Evolutionary conservation across 1,140 invertebrate genomes (phyloP).

Genomic region (Dreissena rostriformis): DNA sequence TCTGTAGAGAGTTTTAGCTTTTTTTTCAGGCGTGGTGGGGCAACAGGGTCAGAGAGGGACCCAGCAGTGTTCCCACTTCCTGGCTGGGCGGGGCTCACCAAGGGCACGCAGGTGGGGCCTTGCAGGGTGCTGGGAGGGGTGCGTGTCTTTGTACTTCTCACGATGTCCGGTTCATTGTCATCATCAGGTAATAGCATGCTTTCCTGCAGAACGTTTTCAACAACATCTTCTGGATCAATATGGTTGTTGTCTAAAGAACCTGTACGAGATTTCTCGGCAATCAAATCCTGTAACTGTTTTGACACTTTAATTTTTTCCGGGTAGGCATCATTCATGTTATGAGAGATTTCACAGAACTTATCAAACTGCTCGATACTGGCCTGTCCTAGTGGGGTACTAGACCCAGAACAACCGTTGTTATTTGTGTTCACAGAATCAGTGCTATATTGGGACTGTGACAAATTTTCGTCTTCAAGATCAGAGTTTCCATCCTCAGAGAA

Average conservation of each 20-base stretch:
- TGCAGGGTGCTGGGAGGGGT: conserved; percentile 72
- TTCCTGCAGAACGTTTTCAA: conserved; percentile 69
- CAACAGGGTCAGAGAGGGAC: conserved; percentile 61
- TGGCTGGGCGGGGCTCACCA: conserved; percentile 85
- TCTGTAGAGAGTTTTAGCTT: conserved; percentile 12
- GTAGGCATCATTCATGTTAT: conserved; percentile 62
- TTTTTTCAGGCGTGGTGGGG: conserved; percentile 61
- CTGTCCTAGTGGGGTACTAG: background rate
- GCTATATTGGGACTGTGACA: too few species aligned
- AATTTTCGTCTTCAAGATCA: too few species aligned
- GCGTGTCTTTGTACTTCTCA: conserved; percentile 92
- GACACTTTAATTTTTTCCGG: conserved; percentile 69
- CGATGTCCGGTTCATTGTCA: conserved; percentile 92
- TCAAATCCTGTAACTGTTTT: conserved; percentile 56
- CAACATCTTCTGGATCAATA: conserved; percentile 59
- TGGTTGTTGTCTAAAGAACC: conserved; percentile 37
- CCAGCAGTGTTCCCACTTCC: too few species aligned
- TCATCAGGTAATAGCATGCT: conserved; percentile 60
- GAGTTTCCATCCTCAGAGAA: background rate
- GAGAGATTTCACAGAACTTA: conserved; percentile 45
- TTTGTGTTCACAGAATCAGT: too few species aligned
- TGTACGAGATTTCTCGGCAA: conserved; percentile 5
- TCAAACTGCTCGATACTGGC: conserved; percentile 14
- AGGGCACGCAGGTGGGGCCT: conserved; percentile 88
- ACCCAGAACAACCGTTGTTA: too few species aligned